These are phyloP conservation scores for Zelostemma sp. DNA, from an alignment of 1,140 invertebrate genomes.

Conservation along the genomic window DNA sequence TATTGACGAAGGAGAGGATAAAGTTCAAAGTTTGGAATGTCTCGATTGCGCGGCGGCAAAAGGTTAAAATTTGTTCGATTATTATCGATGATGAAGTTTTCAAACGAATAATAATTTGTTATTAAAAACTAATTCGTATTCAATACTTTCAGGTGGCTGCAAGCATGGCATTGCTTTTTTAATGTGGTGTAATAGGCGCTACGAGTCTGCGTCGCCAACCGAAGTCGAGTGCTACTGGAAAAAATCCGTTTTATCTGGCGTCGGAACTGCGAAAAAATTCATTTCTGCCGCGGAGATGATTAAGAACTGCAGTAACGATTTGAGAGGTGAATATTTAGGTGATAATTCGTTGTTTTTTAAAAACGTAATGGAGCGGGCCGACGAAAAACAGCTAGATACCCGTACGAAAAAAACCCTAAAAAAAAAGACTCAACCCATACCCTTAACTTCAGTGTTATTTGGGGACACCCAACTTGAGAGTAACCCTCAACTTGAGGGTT, in stretches of 20 bases:
- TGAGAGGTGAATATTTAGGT: no score
- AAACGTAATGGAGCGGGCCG: no score
- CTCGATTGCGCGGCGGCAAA: conserved; percentile 41
- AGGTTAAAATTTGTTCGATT: conserved; percentile 6
- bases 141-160: conserved; percentile 35
- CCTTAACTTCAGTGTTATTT: no score
- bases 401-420: no score
- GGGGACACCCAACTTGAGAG: no score
- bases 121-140: not conserved
- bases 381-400: no score
- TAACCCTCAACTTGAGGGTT: no score
- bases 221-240: conserved; percentile 54
- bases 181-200: conserved; percentile 50
- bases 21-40: conserved; percentile 35
- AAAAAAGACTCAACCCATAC: no score
- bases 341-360: no score
- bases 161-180: conserved; percentile 42
- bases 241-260: conserved; percentile 41
- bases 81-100: no score
- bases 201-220: conserved; percentile 49
- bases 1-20: conserved; percentile 34
- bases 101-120: not conserved
- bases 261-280: conserved; percentile 38
- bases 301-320: no score
- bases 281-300: conserved; percentile 30